Percentiles rank a stretch among this genome's conserved stretches.
phyloP scores from a whole-genome alignment of 2,797 vertebrate species.

The Artibeus lituratus region DNA sequence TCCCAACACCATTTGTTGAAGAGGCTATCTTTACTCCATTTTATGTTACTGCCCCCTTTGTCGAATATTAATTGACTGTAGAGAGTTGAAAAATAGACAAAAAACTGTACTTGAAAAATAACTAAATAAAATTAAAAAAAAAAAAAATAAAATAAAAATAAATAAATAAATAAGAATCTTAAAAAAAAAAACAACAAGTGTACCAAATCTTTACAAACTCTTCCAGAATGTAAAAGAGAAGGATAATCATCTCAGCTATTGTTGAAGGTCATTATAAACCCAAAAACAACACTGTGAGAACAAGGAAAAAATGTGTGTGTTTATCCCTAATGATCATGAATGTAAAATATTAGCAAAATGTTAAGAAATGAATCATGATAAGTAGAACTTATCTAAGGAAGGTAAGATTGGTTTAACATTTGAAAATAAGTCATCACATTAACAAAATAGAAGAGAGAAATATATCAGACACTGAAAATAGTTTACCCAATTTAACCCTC shows the following conservation, averaged over 20 bases:
- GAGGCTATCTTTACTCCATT: no score
- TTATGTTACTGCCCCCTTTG: no score
- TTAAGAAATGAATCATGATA: not conserved
- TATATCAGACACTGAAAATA: not conserved
- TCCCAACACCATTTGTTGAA: no score
- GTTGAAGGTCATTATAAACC: not conserved
- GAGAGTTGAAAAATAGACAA: no score
- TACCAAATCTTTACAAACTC: not conserved
- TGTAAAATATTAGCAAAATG: not conserved
- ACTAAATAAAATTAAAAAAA: no score
- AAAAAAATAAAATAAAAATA: no score
- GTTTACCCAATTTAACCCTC: not conserved
- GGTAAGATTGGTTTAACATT: not conserved
- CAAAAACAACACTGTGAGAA: not conserved
- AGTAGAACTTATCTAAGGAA: not conserved
- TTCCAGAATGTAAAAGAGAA: not conserved
- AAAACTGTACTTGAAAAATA: no score
- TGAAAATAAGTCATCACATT: not conserved
- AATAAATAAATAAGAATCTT: no score
- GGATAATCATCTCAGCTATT: not conserved
- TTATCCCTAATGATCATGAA: not conserved
- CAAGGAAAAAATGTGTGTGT: not conserved
- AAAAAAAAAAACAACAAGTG: not conserved
- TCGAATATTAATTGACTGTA: no score
- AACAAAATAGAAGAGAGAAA: not conserved